Base-by-base conservation (phyloP, 2,113 vertebrate species). In the Lethenteron reissneri region DNA sequence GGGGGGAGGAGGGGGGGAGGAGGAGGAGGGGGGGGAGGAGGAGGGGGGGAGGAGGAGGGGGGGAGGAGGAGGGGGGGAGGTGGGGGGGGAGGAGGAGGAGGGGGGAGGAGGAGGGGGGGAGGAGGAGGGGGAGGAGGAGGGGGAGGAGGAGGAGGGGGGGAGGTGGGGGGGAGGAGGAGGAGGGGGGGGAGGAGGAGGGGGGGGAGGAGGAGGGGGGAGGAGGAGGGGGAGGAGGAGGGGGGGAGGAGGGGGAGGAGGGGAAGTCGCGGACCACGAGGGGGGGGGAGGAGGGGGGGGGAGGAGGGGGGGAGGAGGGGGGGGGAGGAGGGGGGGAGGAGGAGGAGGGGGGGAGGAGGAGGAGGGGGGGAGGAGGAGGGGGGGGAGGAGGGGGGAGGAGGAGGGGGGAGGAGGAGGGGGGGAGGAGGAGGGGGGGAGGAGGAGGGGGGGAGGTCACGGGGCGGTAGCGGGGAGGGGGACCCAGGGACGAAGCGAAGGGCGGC, bases 281-380 rank as follows among this genome's bases (percentile, higher is more conserved):
- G 10, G 1, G 21, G 14, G 69, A 10, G 69, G 14, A 10, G 14
- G 8, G 11, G 69, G 4, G 69, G 5, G 17, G 14, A 9, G 69
- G 69, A 11, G 69, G 69, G 8, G 19, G 15, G 8, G 14, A 9
- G 10, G 69, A 15, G 69, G 71, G 17, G 19, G 71, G 3, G 58
- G 17, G 19, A 58, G 71, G 25, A 60, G 12, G 64, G 56, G 12
- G 56, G 21, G 14, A 12, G 57, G 71, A 11, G 19, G 58, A 56
- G 58, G 17, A 7, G 58, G 14, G n/a, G 25, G 71, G 17, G 12
- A 13, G 12, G 12, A 68, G 56, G 12, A 12, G n/a, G 5, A n/a
- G 58, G 19, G 21, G 1, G 91, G 94, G 57, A 14, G 58, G 71
- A 15, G 41, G 58, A 11, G 71, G 57, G 12, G n/a, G 71, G 25